These are phyloP conservation scores for Hippocampus comes DNA, from an alignment of 2,113 vertebrate genomes.

Conservation along the genomic window DNA sequence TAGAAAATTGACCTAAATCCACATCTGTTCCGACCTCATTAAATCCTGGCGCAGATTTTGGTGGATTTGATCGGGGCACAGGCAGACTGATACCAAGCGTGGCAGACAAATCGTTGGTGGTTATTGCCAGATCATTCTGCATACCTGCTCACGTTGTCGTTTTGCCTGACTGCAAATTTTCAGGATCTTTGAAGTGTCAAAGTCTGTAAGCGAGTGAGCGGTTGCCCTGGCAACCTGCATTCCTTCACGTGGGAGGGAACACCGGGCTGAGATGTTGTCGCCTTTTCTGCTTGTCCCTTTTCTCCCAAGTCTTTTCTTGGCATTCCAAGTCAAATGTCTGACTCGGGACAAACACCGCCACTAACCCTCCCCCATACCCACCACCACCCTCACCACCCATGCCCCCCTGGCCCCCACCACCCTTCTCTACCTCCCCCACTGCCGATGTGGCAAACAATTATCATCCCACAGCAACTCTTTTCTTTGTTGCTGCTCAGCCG, in stretches of 20 bases:
- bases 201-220: neutral
- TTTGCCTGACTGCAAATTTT: neutral
- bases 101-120: too few species aligned
- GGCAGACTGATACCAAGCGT: too few species aligned
- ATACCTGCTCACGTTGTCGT: too few species aligned
- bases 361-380: neutral
- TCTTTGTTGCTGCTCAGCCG: neutral
- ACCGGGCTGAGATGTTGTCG: neutral
- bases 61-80: too few species aligned
- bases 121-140: too few species aligned
- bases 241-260: neutral
- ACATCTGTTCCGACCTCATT: too few species aligned
- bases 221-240: conserved; percentile 7
- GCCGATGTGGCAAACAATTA: conserved; percentile 5
- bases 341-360: neutral
- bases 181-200: too few species aligned
- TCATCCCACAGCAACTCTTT: neutral
- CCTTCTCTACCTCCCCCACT: too few species aligned
- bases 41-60: too few species aligned
- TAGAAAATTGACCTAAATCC: too few species aligned
- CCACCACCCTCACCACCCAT: neutral
- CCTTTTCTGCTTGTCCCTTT: neutral
- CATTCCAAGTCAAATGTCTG: neutral
- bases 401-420: too few species aligned
- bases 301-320: neutral